A percentile compares a stretch with the other conserved stretches of the same genome.
These are phyloP conservation scores for Ophion ellenae DNA, from an alignment of 2,888 invertebrate species.

Conservation along the genomic window DNA sequence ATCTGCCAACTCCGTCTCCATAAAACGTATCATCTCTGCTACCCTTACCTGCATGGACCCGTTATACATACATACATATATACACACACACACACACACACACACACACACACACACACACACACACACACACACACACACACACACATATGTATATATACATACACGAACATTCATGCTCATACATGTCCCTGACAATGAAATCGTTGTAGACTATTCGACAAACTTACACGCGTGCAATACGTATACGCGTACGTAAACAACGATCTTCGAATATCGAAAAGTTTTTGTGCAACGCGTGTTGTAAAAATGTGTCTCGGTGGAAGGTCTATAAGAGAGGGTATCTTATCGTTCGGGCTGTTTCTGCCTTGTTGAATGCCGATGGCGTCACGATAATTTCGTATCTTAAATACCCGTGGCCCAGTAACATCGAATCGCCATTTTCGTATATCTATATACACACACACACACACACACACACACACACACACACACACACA, in stretches of 20 bases:
- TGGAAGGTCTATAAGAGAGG: not conserved
- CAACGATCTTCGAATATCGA: not conserved
- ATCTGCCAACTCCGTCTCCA: not conserved
- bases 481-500: not conserved
- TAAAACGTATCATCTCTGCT: slow-evolving; percentile 19
- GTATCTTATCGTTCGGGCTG: slow-evolving; percentile 51
- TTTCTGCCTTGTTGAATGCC: slow-evolving; percentile 57
- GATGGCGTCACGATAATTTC: slow-evolving; percentile 64
- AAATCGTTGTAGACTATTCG: not conserved
- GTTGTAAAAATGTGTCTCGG: not conserved
- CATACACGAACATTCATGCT: not conserved
- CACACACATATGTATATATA: not conserved
- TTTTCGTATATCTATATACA: not conserved
- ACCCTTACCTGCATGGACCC: not conserved
- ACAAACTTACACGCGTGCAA: not conserved
- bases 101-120: too few relatives aligned
- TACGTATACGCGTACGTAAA: not conserved
- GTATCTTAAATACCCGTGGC: slow-evolving; percentile 60
- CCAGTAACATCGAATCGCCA: slow-evolving; percentile 44
- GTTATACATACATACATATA: not conserved
- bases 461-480: not conserved
- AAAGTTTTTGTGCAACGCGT: not conserved
- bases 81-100: too few relatives aligned
- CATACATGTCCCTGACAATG: not conserved
- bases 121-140: too few relatives aligned